Base-by-base conservation (phyloP, 2,888 invertebrate species). In the Drosophila demipolita region DNA sequence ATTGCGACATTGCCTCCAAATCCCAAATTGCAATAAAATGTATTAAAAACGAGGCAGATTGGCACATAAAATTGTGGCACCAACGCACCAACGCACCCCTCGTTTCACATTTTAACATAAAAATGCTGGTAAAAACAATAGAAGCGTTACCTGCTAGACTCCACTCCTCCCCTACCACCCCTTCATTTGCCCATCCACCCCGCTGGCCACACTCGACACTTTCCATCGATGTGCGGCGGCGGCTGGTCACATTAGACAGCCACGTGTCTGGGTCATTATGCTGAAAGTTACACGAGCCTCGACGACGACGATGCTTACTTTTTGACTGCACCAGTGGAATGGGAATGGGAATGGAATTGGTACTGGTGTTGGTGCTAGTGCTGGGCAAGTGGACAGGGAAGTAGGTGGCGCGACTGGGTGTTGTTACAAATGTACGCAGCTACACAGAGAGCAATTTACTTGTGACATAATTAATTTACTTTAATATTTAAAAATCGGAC, bases 181-280 rank as follows among this genome's bases (percentile, higher is more conserved):
- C 48, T 49, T 20, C 49, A 45, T 40, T 5, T 20, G 3, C 0
- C 8, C 45, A 12, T 8, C 15, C 45, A 45, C 23, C 23, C 45
- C 23, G 20, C 20, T 29, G 32, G 52, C 58, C 42, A 35, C 65
- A 54, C 54, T 54, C 54, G 54, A 54, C 54, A 54, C 54, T 23
- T 54, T 54, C 54, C 11, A 23, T 54, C 54, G 23, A 11, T 54
- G 54, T 36, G 23, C 35, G 52, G 20, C 33, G 33, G 58, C 33
- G 26, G 45, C 52, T 61, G 62, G 65, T 49, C 66, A 65, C 70
- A 61, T 90, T 87, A 90, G 87, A 77, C 89, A 83, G 92, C 78
- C 91, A 92, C 91, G 91, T 92, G 91, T 82, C 91, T 78, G 83
- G 90, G 90, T 83, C 90, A 88, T 91, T 91, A 91, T 78, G 84